Percentiles rank a stretch among this genome's conserved stretches.
These are phyloP conservation scores for Caenorhabditis plicata DNA, from an alignment of 2,888 invertebrate genomes.

Conservation along the genomic window DNA sequence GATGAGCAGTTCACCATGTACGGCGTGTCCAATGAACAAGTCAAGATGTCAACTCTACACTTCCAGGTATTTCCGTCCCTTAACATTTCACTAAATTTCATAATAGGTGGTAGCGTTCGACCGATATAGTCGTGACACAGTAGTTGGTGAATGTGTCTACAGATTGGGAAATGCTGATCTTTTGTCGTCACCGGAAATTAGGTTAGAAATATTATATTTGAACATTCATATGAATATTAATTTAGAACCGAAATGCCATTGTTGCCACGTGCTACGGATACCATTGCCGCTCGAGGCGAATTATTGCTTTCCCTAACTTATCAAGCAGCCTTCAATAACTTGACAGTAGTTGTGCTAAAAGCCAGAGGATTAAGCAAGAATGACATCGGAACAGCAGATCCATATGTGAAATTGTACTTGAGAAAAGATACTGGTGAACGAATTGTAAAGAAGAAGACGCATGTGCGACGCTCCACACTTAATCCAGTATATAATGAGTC, in stretches of 20 bases:
- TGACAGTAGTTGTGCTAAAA: slow-evolving; percentile 94
- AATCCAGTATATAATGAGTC: slow-evolving; percentile 99
- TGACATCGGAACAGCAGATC: slow-evolving; percentile 78
- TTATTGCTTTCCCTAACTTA: slow-evolving; percentile 92
- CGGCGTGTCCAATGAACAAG: slow-evolving; percentile 70
- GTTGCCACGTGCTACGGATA: slow-evolving; percentile 46
- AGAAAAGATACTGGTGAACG: slow-evolving; percentile 85
- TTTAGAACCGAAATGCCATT: slow-evolving; percentile 48
- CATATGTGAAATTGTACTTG: slow-evolving; percentile 94
- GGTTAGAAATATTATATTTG: no score
- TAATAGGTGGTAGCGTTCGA: slow-evolving; percentile 78
- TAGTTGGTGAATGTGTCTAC: slow-evolving; percentile 93
- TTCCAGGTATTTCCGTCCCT: slow-evolving; percentile 70
- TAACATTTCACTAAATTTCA: neutral
- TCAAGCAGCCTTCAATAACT: slow-evolving; percentile 91
- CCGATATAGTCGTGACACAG: slow-evolving; percentile 94
- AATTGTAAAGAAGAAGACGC: slow-evolving; percentile 97
- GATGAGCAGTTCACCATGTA: slow-evolving; percentile 99
- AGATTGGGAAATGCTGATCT: slow-evolving; percentile 66
- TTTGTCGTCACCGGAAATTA: slow-evolving; percentile 37
- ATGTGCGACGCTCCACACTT: slow-evolving; percentile 77
- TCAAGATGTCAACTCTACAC: slow-evolving; percentile 80
- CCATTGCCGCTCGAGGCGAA: slow-evolving; percentile 43
- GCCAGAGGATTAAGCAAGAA: slow-evolving; percentile 92
- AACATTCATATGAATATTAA: no score